Evolutionary conservation across 2,797 vertebrate species (phyloP).

Genomic region (Loriculus beryllinus): DNA sequence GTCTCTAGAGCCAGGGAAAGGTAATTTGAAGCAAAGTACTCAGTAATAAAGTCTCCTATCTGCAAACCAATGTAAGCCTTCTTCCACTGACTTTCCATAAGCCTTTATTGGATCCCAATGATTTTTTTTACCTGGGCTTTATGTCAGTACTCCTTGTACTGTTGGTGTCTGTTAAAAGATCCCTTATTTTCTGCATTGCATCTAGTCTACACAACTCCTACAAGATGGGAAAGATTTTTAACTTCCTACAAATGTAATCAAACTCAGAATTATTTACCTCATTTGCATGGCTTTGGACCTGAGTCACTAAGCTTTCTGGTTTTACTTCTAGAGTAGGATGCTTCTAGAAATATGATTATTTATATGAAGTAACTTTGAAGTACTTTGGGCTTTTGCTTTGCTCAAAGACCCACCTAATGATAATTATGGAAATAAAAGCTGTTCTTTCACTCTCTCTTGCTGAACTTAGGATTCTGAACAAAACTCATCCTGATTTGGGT

Average conservation of each 20-base stretch:
- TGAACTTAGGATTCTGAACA: neutral
- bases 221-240: neutral
- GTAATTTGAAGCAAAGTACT: neutral
- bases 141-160: neutral
- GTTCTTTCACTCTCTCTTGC: neutral
- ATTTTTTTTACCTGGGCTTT: neutral
- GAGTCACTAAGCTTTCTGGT: neutral
- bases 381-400: neutral
- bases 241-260: neutral
- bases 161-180: neutral
- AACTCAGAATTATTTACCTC: neutral
- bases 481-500: neutral
- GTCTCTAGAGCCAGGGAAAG: neutral
- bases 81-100: neutral
- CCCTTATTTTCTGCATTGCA: neutral
- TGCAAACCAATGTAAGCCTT: neutral
- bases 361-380: neutral
- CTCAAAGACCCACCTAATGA: neutral
- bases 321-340: neutral
- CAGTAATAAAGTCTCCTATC: neutral
- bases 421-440: neutral
- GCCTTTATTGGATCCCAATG: neutral
- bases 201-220: neutral
- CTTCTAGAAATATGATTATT: neutral
- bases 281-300: neutral